Evolutionary conservation across 2,888 invertebrate species (phyloP).

Genomic region (Podabrus alpinus): DNA sequence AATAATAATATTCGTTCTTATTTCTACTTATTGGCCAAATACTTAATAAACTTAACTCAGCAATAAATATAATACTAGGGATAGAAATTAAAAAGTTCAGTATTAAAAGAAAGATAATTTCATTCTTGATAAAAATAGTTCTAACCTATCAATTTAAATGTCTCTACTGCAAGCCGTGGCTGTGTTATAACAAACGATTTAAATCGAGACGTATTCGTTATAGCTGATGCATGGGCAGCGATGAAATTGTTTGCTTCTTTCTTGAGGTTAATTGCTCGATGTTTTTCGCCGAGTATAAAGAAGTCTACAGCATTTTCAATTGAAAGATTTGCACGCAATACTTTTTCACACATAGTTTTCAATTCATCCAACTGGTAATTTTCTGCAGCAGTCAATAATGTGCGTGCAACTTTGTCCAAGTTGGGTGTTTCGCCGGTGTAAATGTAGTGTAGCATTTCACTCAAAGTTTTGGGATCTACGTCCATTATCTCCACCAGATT

Average conservation of each 20-base stretch:
- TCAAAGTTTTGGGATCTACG: constrained; percentile 95
- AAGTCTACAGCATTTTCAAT: not conserved
- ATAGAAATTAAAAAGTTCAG: no score
- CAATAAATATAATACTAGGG: no score
- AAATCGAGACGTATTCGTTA: not conserved
- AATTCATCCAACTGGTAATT: constrained; percentile 98
- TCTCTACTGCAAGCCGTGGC: not conserved
- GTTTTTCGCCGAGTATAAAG: not conserved
- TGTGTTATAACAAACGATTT: not conserved
- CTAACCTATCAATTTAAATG: not conserved
- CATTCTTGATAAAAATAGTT: no score
- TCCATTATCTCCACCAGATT: constrained; percentile 97
- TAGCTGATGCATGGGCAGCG: not conserved
- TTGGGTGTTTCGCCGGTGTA: constrained; percentile 96
- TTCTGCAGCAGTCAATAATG: constrained; percentile 96
- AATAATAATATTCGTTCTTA: no score
- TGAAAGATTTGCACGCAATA: not conserved
- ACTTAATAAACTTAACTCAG: no score
- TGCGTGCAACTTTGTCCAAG: constrained; percentile 98
- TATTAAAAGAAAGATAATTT: no score
- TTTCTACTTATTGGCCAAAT: no score
- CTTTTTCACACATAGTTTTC: constrained; percentile 96
- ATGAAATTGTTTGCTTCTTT: not conserved
- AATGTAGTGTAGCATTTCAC: constrained; percentile 97
- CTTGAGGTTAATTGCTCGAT: not conserved